A percentile compares a stretch with the other conserved stretches of the same genome.
Evolutionary conservation across 2,113 vertebrate species (phyloP).

Genomic region (Zosterops hypoxanthus): DNA sequence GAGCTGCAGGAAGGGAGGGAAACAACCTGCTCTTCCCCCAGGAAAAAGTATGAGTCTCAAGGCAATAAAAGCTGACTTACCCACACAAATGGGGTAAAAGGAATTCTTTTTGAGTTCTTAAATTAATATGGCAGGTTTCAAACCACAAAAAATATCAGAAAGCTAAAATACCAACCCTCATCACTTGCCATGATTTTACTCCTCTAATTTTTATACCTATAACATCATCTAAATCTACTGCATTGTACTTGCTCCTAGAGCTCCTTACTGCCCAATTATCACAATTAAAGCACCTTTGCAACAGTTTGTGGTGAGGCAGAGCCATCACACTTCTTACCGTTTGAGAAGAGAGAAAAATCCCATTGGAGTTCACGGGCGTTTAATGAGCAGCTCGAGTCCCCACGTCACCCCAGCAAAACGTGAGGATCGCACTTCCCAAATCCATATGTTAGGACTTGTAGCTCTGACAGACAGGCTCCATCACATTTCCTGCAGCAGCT

Average conservation of each 20-base stretch:
- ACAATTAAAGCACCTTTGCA: slow-evolving; percentile 17
- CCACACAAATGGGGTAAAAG: not conserved
- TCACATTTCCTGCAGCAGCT: slow-evolving; percentile 6
- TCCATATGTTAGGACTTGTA: not conserved
- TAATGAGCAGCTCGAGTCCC: not conserved
- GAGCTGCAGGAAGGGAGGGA: not conserved
- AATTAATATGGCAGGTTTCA: not conserved
- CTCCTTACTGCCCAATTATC: slow-evolving; percentile 16
- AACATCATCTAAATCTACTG: not conserved
- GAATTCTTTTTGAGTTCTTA: not conserved
- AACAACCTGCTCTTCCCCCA: not conserved
- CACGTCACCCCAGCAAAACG: not conserved
- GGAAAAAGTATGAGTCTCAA: not conserved
- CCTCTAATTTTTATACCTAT: not conserved
- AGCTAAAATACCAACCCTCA: not conserved
- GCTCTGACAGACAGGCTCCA: slow-evolving; percentile 54
- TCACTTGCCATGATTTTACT: not conserved
- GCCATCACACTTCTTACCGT: not conserved
- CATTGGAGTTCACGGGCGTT: not conserved
- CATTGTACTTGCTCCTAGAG: not conserved
- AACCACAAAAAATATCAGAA: not conserved
- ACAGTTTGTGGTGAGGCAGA: not conserved
- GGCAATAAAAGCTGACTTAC: not conserved
- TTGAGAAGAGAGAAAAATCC: not conserved
- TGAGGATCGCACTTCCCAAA: slow-evolving; percentile 17